Conservation (phyloP, 2,113 vertebrate species). For the Hirundichthys speculiger region DNA sequence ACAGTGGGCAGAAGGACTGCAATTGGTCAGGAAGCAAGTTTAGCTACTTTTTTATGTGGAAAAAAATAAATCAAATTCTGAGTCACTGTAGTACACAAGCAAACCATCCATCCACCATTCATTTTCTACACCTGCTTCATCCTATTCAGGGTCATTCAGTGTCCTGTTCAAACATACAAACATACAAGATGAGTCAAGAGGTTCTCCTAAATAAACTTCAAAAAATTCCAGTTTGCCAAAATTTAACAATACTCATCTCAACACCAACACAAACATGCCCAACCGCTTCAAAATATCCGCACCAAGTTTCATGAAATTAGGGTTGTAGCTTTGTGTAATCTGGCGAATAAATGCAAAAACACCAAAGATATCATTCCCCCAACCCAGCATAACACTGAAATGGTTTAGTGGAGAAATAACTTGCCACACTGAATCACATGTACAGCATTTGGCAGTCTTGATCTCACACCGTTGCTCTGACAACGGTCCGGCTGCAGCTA, state of each 20-base stretch:
- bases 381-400: not conserved
- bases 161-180: too few species aligned
- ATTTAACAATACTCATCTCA: too few species aligned
- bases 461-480: constrained; percentile 27
- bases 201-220: too few species aligned
- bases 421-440: not conserved
- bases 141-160: too few species aligned
- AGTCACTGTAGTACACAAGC: not conserved
- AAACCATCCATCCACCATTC: too few species aligned
- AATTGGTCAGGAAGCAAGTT: too few species aligned
- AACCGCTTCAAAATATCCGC: too few species aligned
- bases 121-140: too few species aligned
- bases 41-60: not conserved
- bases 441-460: not conserved
- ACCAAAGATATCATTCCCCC: not conserved
- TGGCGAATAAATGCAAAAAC: not conserved
- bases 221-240: too few species aligned
- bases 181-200: too few species aligned
- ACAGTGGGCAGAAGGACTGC: too few species aligned
- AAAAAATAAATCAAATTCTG: not conserved
- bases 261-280: not conserved
- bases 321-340: not conserved
- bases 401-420: not conserved
- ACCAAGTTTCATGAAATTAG: too few species aligned
- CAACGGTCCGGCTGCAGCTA: constrained; percentile 42